phyloP scores from a whole-genome alignment of 2,888 invertebrate genomes.

The Enchytraeus crypticus region DNA sequence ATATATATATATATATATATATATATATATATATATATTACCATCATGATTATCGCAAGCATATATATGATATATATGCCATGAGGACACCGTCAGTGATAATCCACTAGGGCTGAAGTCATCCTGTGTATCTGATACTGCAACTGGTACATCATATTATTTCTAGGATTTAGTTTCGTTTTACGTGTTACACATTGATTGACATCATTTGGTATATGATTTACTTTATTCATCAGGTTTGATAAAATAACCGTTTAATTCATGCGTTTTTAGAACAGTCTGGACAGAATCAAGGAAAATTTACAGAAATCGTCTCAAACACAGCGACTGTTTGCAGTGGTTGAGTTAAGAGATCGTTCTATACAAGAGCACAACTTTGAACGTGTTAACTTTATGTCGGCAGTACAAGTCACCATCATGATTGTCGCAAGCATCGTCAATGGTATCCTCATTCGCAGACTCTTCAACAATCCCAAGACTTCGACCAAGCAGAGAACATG shows the following conservation, averaged over 20 bases:
- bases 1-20: no score
- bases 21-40: no score
- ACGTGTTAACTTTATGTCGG: slow-evolving; percentile 66
- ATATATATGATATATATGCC: no score
- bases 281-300: slow-evolving; percentile 56
- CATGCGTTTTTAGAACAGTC: slow-evolving; percentile 53
- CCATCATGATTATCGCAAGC: no score
- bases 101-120: no score
- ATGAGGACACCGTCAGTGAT: no score
- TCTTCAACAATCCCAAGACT: slow-evolving; percentile 11
- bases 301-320: slow-evolving; percentile 42
- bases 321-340: slow-evolving; percentile 56
- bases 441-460: slow-evolving; percentile 22
- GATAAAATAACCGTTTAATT: no score
- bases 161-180: background rate
- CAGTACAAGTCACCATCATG: slow-evolving; percentile 65
- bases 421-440: slow-evolving; percentile 60
- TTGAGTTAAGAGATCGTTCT: slow-evolving; percentile 73
- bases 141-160: no score
- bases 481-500: no score
- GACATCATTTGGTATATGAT: background rate
- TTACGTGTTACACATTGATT: background rate
- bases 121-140: no score
- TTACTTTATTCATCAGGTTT: background rate
- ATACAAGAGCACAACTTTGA: slow-evolving; percentile 71